These are phyloP conservation scores for Amphiprion percula DNA, from an alignment of 2,113 vertebrate genomes.

Conservation along the genomic window DNA sequence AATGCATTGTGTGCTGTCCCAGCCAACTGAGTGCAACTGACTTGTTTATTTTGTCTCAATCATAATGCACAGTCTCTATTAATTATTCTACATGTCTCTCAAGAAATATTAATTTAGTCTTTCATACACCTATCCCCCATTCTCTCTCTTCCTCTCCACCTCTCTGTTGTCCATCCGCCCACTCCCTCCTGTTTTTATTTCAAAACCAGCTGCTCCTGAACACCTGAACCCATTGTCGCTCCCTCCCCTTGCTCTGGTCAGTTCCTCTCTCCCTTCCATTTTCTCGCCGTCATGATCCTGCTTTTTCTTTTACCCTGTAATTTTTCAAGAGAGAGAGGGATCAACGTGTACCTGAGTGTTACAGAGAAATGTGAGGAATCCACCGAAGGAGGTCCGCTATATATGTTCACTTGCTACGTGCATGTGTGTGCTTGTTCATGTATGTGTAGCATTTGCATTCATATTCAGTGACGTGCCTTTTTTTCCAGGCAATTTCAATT, in stretches of 20 bases:
- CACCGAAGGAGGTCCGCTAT: constrained; percentile 30
- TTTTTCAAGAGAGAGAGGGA: constrained; percentile 70
- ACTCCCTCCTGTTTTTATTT: constrained; percentile 52
- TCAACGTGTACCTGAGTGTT: constrained; percentile 77
- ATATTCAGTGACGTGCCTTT: neutral
- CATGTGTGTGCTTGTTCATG: constrained; percentile 8
- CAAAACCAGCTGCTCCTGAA: constrained; percentile 79
- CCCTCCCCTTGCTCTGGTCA: constrained; percentile 15
- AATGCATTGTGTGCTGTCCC: constrained; percentile 4
- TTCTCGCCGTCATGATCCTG: constrained; percentile 19
- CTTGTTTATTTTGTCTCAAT: constrained; percentile 48
- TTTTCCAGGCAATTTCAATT: constrained; percentile 16
- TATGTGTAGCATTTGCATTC: neutral
- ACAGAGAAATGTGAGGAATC: constrained; percentile 79
- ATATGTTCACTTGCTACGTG: constrained; percentile 56
- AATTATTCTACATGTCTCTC: constrained; percentile 57
- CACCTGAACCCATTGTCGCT: constrained; percentile 75
- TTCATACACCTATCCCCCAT: constrained; percentile 16
- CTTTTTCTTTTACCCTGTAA: constrained; percentile 70
- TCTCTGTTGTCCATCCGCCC: constrained; percentile 28
- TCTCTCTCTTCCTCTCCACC: constrained; percentile 30
- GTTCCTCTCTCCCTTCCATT: constrained; percentile 2
- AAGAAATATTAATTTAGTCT: constrained; percentile 64
- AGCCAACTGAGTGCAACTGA: constrained; percentile 11
- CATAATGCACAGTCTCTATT: constrained; percentile 40